phyloP scores from a whole-genome alignment of 2,888 invertebrate genomes.

The Anodontia alba region DNA sequence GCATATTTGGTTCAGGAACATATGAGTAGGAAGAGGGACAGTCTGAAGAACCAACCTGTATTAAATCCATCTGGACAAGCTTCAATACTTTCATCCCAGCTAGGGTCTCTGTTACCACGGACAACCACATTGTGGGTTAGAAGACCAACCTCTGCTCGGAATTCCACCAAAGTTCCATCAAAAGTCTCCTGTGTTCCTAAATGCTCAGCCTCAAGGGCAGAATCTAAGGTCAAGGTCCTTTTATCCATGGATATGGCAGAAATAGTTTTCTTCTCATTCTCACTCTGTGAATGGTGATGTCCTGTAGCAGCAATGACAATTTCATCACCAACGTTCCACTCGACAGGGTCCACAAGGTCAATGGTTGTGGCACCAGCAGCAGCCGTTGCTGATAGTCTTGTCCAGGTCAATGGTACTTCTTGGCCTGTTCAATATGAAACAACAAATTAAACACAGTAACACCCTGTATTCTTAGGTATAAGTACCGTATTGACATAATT shows the following conservation, averaged over 20 bases:
- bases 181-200: constrained; percentile 71
- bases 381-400: constrained; percentile 32
- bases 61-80: constrained; percentile 82
- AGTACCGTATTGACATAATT: too few relatives aligned
- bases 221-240: constrained; percentile 73
- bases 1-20: too few relatives aligned
- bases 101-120: constrained; percentile 71
- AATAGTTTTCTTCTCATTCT: constrained; percentile 74
- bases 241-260: constrained; percentile 67
- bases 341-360: constrained; percentile 22
- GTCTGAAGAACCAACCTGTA: constrained; percentile 76
- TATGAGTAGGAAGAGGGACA: too few relatives aligned
- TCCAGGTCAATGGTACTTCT: constrained; percentile 48
- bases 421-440: too few relatives aligned
- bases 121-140: constrained; percentile 80
- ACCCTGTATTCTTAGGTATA: too few relatives aligned
- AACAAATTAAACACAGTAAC: too few relatives aligned
- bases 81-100: constrained; percentile 77
- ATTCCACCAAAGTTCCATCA: constrained; percentile 69
- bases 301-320: constrained; percentile 81
- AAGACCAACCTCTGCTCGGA: constrained; percentile 81
- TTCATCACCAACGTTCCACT: constrained; percentile 62
- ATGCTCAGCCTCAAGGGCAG: constrained; percentile 71
- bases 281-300: constrained; percentile 66
- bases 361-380: constrained; percentile 21